Evolutionary conservation across 2,888 invertebrate species (phyloP).

Genomic region (Cryptocephalus primarius): DNA sequence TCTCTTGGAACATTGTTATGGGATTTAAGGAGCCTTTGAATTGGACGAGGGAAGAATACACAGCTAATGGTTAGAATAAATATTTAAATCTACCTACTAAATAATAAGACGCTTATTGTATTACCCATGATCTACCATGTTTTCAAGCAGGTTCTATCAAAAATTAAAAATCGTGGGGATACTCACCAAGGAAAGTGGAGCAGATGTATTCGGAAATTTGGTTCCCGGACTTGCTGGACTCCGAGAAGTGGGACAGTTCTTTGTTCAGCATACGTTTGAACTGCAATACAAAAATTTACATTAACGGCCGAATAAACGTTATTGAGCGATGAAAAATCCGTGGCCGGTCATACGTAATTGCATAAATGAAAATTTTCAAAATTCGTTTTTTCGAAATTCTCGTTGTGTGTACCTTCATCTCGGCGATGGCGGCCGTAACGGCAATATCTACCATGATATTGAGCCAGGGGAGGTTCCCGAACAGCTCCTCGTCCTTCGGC

Average conservation of each 20-base stretch:
- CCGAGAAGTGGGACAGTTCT: constrained; percentile 97
- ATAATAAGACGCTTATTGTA: too few relatives aligned
- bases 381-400: too few relatives aligned
- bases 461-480: constrained; percentile 33
- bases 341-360: too few relatives aligned
- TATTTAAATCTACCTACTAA: too few relatives aligned
- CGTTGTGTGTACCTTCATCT: constrained; percentile 29
- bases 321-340: not conserved
- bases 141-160: too few relatives aligned
- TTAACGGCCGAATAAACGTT: constrained; percentile 1
- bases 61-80: too few relatives aligned
- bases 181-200: constrained; percentile 96
- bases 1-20: too few relatives aligned
- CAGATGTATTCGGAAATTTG: constrained; percentile 99
- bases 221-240: constrained; percentile 97
- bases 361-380: too few relatives aligned
- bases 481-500: constrained; percentile 31
- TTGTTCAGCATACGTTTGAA: constrained; percentile 99
- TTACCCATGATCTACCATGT: too few relatives aligned
- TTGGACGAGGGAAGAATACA: too few relatives aligned
- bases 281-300: constrained; percentile 58
- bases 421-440: constrained; percentile 33
- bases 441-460: constrained; percentile 36
- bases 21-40: too few relatives aligned
- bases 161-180: too few relatives aligned